phyloP scores from a whole-genome alignment of 2,797 vertebrate species.

The Lepidocolaptes lacrymiger region DNA sequence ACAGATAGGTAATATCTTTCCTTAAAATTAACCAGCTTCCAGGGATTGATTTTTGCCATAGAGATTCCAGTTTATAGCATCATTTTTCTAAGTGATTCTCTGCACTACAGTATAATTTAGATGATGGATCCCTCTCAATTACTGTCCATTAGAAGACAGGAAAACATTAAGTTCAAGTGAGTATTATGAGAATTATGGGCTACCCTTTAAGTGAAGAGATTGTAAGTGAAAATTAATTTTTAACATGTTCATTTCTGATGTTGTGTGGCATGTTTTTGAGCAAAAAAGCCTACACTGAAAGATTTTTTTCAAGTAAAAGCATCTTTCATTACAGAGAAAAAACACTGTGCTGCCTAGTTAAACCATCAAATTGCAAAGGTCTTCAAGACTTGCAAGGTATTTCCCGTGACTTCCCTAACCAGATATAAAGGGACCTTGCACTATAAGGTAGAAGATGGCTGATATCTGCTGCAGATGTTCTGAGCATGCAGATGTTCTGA shows the following conservation, averaged over 20 bases:
- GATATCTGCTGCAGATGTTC: neutral
- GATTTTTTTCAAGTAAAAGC: neutral
- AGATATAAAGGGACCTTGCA: neutral
- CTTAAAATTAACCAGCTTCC: constrained; percentile 14
- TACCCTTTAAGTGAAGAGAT: constrained; percentile 72
- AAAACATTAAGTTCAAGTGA: constrained; percentile 79
- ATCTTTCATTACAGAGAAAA: neutral
- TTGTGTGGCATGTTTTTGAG: neutral
- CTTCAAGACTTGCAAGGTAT: neutral
- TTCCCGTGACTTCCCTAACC: neutral
- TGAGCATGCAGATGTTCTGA: neutral
- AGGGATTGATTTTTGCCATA: constrained; percentile 56
- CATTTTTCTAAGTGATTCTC: constrained; percentile 82
- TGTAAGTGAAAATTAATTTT: constrained; percentile 76
- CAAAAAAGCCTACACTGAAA: neutral
- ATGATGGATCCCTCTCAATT: constrained; percentile 93
- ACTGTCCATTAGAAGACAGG: constrained; percentile 93
- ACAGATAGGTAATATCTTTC: neutral
- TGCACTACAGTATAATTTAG: constrained; percentile 76
- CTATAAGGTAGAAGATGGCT: neutral
- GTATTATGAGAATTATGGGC: constrained; percentile 80
- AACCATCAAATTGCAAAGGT: neutral
- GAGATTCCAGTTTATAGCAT: constrained; percentile 80
- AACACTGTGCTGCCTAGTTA: neutral
- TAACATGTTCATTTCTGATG: constrained; percentile 63